Conservation (phyloP, 2,113 vertebrate genomes). For the Petrocephalus zakoni region DNA sequence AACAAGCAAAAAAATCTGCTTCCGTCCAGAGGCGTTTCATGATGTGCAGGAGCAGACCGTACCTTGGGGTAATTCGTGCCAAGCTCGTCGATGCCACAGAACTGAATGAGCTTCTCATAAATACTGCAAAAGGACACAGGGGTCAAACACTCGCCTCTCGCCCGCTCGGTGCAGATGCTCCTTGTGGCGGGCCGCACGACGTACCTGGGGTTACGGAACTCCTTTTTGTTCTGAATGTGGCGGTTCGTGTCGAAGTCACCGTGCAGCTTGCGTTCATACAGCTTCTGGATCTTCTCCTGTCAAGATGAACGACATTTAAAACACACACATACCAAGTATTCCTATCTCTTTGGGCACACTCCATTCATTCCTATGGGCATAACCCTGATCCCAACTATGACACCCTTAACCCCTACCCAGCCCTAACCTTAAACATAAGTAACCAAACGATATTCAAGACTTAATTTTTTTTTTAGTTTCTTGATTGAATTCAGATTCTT, state of each 20-base stretch:
- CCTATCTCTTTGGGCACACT: background rate
- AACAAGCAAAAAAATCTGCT: background rate
- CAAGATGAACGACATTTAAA: background rate
- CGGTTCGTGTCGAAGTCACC: conserved; percentile 95
- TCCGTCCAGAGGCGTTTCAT: background rate
- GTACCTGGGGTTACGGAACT: conserved; percentile 95
- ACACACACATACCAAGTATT: background rate
- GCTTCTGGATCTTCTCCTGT: conserved; percentile 92
- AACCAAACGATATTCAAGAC: background rate
- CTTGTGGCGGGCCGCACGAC: background rate
- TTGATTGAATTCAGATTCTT: background rate
- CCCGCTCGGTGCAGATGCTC: background rate
- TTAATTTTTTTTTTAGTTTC: background rate
- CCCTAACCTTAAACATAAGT: background rate
- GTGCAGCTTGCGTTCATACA: conserved; percentile 87
- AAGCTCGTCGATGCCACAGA: conserved; percentile 90
- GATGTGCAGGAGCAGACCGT: background rate
- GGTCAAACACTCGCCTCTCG: background rate
- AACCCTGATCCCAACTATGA: background rate
- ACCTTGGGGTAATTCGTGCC: conserved; percentile 98
- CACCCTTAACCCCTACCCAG: background rate
- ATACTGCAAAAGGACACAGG: conserved; percentile 67
- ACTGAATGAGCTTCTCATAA: conserved; percentile 98
- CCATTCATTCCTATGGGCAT: background rate
- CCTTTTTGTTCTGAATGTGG: conserved; percentile 95